Percentiles rank a stretch among this genome's conserved stretches.
Conservation (phyloP, 2,797 vertebrate species). For the Hydrocynus forskahlii region DNA sequence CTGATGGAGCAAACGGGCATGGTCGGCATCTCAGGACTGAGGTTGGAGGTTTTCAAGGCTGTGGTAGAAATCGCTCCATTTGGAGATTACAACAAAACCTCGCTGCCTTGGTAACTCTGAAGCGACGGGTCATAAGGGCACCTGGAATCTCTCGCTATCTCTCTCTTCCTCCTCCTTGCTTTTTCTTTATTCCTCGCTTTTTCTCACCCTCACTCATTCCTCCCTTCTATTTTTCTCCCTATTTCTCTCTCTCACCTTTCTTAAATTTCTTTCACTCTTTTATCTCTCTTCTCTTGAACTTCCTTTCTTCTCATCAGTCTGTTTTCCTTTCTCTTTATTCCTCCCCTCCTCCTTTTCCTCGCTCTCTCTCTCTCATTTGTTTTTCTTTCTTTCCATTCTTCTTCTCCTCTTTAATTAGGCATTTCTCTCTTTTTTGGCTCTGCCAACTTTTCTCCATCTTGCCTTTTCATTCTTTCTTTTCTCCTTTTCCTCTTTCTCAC, state of each 20-base stretch:
- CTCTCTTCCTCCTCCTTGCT: neutral
- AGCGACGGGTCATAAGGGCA: constrained; percentile 56
- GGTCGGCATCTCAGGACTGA: constrained; percentile 7
- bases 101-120: constrained; percentile 57
- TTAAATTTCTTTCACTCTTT: neutral
- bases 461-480: neutral
- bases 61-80: constrained; percentile 27
- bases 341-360: neutral
- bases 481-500: neutral
- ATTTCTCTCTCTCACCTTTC: neutral
- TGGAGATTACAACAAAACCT: constrained; percentile 48
- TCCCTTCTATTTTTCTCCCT: neutral
- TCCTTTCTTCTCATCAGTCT: neutral
- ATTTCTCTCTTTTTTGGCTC: neutral
- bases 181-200: neutral
- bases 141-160: constrained; percentile 34
- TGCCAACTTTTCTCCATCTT: neutral
- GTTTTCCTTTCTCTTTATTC: neutral
- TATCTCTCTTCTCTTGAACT: neutral
- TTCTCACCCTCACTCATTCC: neutral
- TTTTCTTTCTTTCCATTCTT: neutral
- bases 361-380: no score
- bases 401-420: no score
- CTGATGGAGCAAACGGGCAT: neutral
- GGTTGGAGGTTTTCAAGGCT: constrained; percentile 31